Evolutionary conservation across 2,888 invertebrate genomes (phyloP), one percentile per base, ranked within the genome.

Genomic region (Andrena hattorfiana): DNA sequence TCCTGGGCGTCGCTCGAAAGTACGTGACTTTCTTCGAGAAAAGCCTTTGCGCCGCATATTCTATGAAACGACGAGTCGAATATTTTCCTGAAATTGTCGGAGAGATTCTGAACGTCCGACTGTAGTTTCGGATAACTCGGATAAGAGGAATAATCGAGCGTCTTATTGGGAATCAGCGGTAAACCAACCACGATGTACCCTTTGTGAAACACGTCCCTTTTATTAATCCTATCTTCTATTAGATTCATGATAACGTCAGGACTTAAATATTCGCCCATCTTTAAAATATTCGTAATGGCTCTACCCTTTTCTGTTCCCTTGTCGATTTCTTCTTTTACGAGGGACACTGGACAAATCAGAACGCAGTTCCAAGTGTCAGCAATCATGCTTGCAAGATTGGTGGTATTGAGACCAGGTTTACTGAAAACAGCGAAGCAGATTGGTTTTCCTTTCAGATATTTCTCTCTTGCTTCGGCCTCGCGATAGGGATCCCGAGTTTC

Each of bases 151-250:
- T 84, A 82, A 72, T 91, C 85, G 74, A 93, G 92, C 16, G 94
- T 80, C 73, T 92, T 89, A 67, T 95, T 94, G 2, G 95, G 94
- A n/a, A 96, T 94, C 51, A 97, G 91, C 26, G 97, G 97, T 81
- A 97, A 93, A 7, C 96, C 96, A 77, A 96, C 95, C 84, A 97
- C 92, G 2, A 97, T 95, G 94, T 96, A 96, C 8, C 97, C 97
- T 89, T 96, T 94, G 89, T 96, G 95, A 87, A 94, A 91, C 20
- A 95, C 94, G 32, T 94, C 94, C 75, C 95, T 94, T 26, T 95
- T 95, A 64, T 94, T 92, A 1, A 96, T 84, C 89, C 96, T 95
- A 69, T 93, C 93, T 85, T 95, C 94, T 13, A 96, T 91, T 26
- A 96, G 93, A 82, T 94, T 91, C 67, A 96, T 86, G 35, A 96